Conservation (phyloP, 1,140 invertebrate species). For the Nixonia krombeini region DNA sequence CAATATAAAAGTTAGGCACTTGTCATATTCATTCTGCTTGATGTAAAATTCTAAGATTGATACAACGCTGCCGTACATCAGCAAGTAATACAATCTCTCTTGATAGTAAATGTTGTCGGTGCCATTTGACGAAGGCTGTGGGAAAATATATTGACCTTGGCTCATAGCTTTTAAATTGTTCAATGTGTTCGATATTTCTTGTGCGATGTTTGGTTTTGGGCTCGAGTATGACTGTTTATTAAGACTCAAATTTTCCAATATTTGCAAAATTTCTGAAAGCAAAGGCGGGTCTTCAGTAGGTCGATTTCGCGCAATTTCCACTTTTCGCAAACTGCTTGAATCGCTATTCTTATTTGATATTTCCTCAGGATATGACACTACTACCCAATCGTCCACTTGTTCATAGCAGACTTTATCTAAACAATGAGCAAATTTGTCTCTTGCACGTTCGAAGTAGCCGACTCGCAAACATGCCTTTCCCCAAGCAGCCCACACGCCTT, state of each 20-base stretch:
- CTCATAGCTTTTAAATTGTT: slow-evolving; percentile 65
- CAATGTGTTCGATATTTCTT: slow-evolving; percentile 67
- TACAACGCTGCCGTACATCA: slow-evolving; percentile 78
- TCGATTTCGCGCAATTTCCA: slow-evolving; percentile 66
- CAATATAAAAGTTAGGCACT: slow-evolving; percentile 76
- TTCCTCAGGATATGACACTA: slow-evolving; percentile 51
- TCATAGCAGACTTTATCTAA: slow-evolving; percentile 67
- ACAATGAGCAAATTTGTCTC: slow-evolving; percentile 75
- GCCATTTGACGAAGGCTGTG: slow-evolving; percentile 19
- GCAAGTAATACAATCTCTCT: slow-evolving; percentile 82
- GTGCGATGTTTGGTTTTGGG: slow-evolving; percentile 50
- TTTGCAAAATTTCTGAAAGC: slow-evolving; percentile 78
- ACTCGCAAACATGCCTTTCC: slow-evolving; percentile 86
- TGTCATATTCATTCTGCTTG: slow-evolving; percentile 74
- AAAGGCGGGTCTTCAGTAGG: slow-evolving; percentile 75
- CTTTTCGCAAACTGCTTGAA: slow-evolving; percentile 41
- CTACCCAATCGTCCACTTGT: slow-evolving; percentile 60
- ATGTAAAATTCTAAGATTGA: slow-evolving; percentile 81
- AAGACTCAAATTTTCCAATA: slow-evolving; percentile 72
- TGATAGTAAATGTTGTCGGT: slow-evolving; percentile 73
- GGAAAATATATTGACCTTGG: slow-evolving; percentile 56
- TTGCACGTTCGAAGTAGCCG: slow-evolving; percentile 81
- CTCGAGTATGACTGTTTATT: slow-evolving; percentile 55
- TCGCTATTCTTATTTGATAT: slow-evolving; percentile 25
- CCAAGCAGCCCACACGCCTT: slow-evolving; percentile 87